Evolutionary conservation across 2,797 vertebrate species (phyloP), one percentile per base, ranked within the genome.

Genomic region (Rallus crepitans): DNA sequence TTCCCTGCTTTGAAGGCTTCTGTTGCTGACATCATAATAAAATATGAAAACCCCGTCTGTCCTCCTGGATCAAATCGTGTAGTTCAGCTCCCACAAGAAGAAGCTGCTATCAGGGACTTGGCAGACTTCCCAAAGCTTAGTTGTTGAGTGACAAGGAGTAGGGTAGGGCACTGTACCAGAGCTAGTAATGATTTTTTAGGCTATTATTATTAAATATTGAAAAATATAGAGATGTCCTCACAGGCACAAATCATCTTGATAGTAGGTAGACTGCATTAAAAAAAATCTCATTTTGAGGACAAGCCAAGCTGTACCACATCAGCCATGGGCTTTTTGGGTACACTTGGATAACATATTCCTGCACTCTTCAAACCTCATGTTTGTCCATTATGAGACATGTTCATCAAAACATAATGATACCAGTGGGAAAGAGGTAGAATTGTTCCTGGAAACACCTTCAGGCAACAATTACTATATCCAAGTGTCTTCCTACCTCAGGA

Each of bases 1-100:
- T 60, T 33, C 77, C 72, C 83, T 16, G 4, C 89, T 98, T 98
- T 97, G 96, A 97, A 97, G 95, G 84, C 96, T 97, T 95, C 95
- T 94, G 40, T 76, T 96, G 92, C 77, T 97, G 88, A 93, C 95
- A 97, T 88, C 83, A 96, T 89, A 95, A 75, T 91, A 91, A 95
- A 97, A 92, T 82, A 90, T 61, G 75, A 94, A 92, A 97, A 94
- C 9, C 11, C 33, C 25, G 27, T 59, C 76, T 89, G 52, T 95
- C 95, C 78, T 73, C 61, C 79, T 79, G 50, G 81, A 75, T 89
- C 78, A 70, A 79, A 63, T 52, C 47, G 6, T 66, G 19, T 30
- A 82, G 55, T 50, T 93, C 64, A 66, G 75, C 91, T 87, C 76
- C 59, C 69, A 89, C 1, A 10, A 82, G 70, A 70, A 93, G 79